Percentiles rank a stretch among this genome's conserved stretches.
Conservation (phyloP, 2,888 invertebrate genomes). For the Escarpia spicata region DNA sequence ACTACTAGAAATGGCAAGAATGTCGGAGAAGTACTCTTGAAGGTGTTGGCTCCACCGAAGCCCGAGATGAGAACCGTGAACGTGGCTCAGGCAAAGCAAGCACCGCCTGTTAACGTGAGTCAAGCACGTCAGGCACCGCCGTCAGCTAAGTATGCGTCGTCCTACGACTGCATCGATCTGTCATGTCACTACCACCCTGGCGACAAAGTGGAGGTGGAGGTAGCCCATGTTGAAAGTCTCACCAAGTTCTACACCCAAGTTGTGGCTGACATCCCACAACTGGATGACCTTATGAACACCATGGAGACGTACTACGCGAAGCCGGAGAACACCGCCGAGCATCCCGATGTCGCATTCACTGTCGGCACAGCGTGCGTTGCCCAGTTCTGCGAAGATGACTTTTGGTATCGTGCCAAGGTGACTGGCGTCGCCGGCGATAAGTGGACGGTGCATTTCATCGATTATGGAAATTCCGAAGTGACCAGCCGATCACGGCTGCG, state of each 20-base stretch:
- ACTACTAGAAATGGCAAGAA: slow-evolving; percentile 28
- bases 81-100: too few species aligned
- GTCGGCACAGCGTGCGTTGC: slow-evolving; percentile 42
- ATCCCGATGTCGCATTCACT: neutral
- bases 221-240: slow-evolving; percentile 32
- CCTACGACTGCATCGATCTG: neutral
- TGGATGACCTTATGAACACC: slow-evolving; percentile 26
- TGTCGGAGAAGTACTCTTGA: neutral
- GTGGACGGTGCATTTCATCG: slow-evolving; percentile 51
- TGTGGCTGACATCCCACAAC: neutral
- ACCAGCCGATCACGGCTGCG: neutral
- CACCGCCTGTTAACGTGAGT: too few species aligned
- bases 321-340: neutral
- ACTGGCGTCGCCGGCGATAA: slow-evolving; percentile 39
- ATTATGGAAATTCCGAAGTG: slow-evolving; percentile 29
- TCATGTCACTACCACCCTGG: neutral
- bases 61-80: neutral
- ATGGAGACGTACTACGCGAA: slow-evolving; percentile 23
- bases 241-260: neutral
- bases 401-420: slow-evolving; percentile 54
- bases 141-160: neutral
- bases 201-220: slow-evolving; percentile 27
- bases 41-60: neutral
- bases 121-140: neutral
- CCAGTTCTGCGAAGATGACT: slow-evolving; percentile 48